Conservation (phyloP, 2,797 vertebrate species). For the Dendrocincla fuliginosa region DNA sequence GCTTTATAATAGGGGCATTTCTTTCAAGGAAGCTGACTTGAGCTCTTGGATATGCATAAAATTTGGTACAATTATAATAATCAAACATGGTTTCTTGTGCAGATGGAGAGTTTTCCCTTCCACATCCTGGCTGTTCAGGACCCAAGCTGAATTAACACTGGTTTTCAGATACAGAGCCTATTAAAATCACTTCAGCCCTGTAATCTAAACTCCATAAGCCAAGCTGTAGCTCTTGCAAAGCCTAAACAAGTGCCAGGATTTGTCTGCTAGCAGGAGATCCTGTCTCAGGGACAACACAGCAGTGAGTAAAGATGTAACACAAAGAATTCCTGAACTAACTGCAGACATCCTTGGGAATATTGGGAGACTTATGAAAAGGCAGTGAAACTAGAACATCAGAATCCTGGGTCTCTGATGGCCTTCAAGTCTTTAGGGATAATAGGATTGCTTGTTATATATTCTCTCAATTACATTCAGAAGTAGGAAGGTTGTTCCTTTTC, state of each 20-base stretch:
- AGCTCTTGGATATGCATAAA: not conserved
- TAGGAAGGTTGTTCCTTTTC: not conserved
- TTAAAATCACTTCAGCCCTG: not conserved
- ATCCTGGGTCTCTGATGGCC: not conserved
- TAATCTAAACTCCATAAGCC: not conserved
- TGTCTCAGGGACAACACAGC: not conserved
- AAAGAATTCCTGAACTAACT: not conserved
- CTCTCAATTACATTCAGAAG: not conserved
- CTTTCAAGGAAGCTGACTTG: not conserved
- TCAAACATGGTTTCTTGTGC: not conserved
- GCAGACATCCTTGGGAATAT: not conserved
- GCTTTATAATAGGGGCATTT: not conserved
- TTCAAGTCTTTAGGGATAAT: not conserved
- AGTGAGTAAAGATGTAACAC: not conserved
- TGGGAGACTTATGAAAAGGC: rapidly evolving
- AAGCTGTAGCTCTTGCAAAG: not conserved
- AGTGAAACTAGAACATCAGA: not conserved
- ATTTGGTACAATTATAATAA: not conserved
- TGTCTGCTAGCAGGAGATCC: not conserved
- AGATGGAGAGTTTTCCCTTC: not conserved
- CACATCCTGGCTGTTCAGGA: not conserved
- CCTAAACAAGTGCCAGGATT: not conserved
- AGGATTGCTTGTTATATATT: not conserved
- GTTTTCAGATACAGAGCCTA: not conserved
- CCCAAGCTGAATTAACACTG: not conserved